Evolutionary conservation across 2,888 invertebrate species (phyloP).

Genomic region (Nysson spinosus): DNA sequence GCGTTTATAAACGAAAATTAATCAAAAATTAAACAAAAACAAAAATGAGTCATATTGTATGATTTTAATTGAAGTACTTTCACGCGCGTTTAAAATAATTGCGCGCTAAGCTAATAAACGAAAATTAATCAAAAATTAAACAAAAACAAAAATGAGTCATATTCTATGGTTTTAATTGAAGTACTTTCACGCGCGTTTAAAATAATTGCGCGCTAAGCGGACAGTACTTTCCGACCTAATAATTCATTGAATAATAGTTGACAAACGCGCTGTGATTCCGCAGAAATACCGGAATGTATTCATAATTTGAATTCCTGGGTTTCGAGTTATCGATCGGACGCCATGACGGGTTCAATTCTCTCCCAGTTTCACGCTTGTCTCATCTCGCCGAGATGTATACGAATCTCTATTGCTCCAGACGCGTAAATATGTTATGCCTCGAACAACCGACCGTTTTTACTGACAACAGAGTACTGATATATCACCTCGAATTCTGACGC

Average conservation of each 20-base stretch:
- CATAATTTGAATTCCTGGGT: not conserved
- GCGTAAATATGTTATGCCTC: slow-evolving; percentile 7
- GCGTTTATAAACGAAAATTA: too few relatives aligned
- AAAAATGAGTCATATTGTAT: too few relatives aligned
- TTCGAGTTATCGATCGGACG: not conserved
- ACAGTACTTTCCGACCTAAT: too few relatives aligned
- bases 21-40: too few relatives aligned
- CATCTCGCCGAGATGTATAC: slow-evolving; percentile 9
- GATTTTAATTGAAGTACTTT: too few relatives aligned
- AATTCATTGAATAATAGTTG: not conserved
- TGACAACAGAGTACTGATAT: slow-evolving; percentile 1
- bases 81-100: too few relatives aligned
- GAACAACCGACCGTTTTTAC: slow-evolving; percentile 2
- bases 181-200: too few relatives aligned
- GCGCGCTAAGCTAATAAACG: too few relatives aligned
- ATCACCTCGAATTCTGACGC: not conserved
- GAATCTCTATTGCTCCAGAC: not conserved
- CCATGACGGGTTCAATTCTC: slow-evolving; percentile 28
- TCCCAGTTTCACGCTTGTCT: slow-evolving; percentile 19
- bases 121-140: too few relatives aligned
- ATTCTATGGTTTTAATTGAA: too few relatives aligned
- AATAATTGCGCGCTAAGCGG: too few relatives aligned
- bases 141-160: too few relatives aligned
- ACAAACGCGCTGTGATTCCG: not conserved
- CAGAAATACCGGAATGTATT: not conserved